These are phyloP conservation scores for Tinamus guttatus DNA, from an alignment of 2,113 vertebrate species.

Conservation along the genomic window DNA sequence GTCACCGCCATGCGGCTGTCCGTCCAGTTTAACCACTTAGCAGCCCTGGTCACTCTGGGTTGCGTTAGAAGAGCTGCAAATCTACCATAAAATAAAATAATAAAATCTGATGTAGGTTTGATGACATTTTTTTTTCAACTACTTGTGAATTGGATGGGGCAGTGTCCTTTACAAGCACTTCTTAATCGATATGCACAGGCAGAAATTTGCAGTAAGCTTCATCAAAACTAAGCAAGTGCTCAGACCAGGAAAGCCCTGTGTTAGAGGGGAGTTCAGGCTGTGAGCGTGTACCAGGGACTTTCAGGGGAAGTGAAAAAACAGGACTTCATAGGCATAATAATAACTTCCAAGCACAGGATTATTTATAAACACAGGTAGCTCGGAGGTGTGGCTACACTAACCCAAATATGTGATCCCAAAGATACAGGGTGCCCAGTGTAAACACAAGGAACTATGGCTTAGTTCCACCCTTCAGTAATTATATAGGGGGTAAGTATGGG, in stretches of 20 bases:
- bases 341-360: background rate
- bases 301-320: background rate
- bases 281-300: background rate
- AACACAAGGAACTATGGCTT: background rate
- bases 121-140: background rate
- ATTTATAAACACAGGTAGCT: background rate
- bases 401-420: background rate
- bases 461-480: background rate
- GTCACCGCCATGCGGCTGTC: fast-evolving
- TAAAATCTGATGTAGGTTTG: background rate
- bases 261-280: background rate
- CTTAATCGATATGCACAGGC: background rate
- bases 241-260: background rate
- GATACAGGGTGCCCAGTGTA: background rate
- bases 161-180: background rate
- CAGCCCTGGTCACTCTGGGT: background rate
- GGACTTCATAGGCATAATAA: background rate
- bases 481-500: background rate
- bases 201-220: background rate
- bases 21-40: fast-evolving
- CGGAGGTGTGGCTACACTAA: background rate
- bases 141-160: background rate
- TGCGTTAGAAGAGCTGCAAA: background rate
- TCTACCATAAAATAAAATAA: background rate
- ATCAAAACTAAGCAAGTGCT: background rate